Conservation (phyloP, 2,888 invertebrate species). For the Synergus umbraculus region DNA sequence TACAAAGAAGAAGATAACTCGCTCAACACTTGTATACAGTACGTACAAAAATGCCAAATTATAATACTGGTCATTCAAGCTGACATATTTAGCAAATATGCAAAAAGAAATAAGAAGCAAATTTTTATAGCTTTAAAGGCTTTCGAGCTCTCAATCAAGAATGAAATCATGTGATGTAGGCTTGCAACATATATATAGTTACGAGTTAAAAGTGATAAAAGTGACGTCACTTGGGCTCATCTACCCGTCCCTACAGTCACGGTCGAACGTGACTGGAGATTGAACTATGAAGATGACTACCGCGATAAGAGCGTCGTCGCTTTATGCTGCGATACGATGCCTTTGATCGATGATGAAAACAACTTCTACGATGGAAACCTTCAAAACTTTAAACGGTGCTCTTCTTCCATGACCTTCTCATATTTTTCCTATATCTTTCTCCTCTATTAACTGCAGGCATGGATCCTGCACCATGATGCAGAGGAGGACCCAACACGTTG, state of each 20-base stretch:
- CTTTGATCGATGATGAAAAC: background rate
- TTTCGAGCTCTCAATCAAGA: too few relatives aligned
- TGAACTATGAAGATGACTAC: constrained; percentile 47
- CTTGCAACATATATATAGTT: too few relatives aligned
- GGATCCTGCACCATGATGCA: background rate
- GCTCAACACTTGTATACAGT: too few relatives aligned
- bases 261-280: constrained; percentile 53
- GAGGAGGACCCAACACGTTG: background rate
- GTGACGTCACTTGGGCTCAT: constrained; percentile 49
- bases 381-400: constrained; percentile 8
- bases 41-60: too few relatives aligned
- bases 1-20: too few relatives aligned
- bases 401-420: constrained; percentile 13
- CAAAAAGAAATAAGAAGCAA: too few relatives aligned
- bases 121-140: too few relatives aligned
- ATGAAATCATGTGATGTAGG: too few relatives aligned
- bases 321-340: background rate
- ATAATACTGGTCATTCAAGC: too few relatives aligned
- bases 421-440: background rate
- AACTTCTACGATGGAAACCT: background rate
- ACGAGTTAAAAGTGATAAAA: constrained; percentile 47
- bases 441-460: background rate
- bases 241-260: constrained; percentile 49
- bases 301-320: background rate
- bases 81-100: too few relatives aligned